These are phyloP conservation scores for Troides helena DNA, from an alignment of 2,888 invertebrate genomes.

Conservation along the genomic window DNA sequence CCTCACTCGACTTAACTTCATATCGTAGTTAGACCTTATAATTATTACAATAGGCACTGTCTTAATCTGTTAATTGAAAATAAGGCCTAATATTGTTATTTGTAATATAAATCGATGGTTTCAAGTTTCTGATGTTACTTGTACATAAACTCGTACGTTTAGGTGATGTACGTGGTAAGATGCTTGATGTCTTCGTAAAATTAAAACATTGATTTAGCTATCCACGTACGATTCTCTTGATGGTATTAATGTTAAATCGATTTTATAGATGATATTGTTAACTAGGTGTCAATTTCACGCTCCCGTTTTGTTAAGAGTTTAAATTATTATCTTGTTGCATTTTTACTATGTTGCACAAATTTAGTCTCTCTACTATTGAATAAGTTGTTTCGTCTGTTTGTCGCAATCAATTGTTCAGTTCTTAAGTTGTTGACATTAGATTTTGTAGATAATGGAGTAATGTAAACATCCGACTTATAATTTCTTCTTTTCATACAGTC, in stretches of 20 bases:
- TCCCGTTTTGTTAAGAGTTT: conserved; percentile 14
- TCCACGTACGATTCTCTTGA: conserved; percentile 51
- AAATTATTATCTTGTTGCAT: conserved; percentile 37
- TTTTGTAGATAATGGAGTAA: conserved; percentile 43
- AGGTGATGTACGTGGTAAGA: conserved; percentile 22
- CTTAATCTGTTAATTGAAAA: conserved; percentile 32
- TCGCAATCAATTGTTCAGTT: neutral
- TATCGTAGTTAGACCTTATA: conserved; percentile 63
- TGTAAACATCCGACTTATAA: conserved; percentile 54
- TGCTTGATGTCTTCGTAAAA: conserved; percentile 49
- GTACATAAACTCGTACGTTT: conserved; percentile 44
- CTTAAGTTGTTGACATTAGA: neutral
- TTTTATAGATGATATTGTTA: conserved; percentile 47
- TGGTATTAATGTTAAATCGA: conserved; percentile 39
- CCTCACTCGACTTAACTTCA: conserved; percentile 66
- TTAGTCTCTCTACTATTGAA: conserved; percentile 19
- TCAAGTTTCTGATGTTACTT: conserved; percentile 56
- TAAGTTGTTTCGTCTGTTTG: conserved; percentile 8
- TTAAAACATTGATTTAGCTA: conserved; percentile 46
- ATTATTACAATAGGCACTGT: conserved; percentile 35
- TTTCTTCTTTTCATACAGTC: conserved; percentile 33
- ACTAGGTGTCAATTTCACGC: conserved; percentile 42
- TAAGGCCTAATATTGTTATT: conserved; percentile 40
- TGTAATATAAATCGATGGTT: conserved; percentile 46
- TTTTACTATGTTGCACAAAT: conserved; percentile 37